Evolutionary conservation across 53 echinoderm and acorn worm species (phyloP), one percentile per base, ranked within the genome.

Genomic region (Echinometra lucunter): DNA sequence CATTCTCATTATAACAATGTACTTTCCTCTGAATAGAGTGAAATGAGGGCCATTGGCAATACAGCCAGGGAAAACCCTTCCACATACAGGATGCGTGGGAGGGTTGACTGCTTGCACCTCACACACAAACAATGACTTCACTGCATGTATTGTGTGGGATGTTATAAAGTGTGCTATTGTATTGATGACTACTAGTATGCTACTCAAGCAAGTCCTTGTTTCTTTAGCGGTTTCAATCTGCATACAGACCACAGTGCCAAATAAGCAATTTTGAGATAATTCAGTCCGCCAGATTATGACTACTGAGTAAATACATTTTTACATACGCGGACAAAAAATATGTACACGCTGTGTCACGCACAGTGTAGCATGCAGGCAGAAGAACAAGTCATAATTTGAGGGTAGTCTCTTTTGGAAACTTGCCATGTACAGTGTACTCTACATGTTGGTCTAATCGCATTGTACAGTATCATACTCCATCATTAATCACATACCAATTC

Each of bases 1-100:
- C 37, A 89, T 89, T 60, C 30, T n/a, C 13, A 40, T n/a, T 21
- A 28, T 44, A 42, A 70, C 94, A 93, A 53, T 74, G 44, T 56
- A 27, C 66, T 27, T 91, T 60, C 44, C 69, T 21, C 2, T 69
- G 66, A 45, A 82, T 69, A 89, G 17, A 94, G 4, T 47, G 53
- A 4, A 53, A 53, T 13, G 12, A 42, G 42, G 17, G 6, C 63
- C 17, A 9, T 32, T 12, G 67, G 30, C 30, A 67, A 18, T 21
- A 38, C 19, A 34, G 35, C 15, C 37, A 78, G 78, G 78, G 78
- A 42, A 42, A 78, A 40, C 78, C 78, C 78, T 78, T 38, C 6
- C 19, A 42, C 21, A 78, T 34, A 75, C 78, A 78, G 6, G 18
- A 30, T 13, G 75, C 21, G 78, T 78, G 42, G 38, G 38, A 42